Percentiles rank a stretch among this genome's conserved stretches.
Evolutionary conservation across 2,113 vertebrate genomes (phyloP).

Genomic region (Callipepla squamata): DNA sequence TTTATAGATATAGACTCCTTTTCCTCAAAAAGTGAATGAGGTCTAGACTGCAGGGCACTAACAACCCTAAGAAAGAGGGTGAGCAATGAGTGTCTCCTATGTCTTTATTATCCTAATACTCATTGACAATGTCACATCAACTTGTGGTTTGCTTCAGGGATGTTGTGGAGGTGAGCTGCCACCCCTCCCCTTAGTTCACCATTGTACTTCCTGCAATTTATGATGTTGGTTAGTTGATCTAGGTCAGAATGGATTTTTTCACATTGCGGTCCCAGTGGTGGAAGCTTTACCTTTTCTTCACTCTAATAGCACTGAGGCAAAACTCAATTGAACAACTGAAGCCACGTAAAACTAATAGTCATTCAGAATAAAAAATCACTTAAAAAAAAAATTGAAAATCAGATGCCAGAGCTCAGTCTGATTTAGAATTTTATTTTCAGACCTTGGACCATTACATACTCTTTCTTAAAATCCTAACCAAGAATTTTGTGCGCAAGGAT

Average conservation of each 20-base stretch:
- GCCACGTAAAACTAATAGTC: background rate
- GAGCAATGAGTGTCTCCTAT: background rate
- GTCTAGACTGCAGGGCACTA: background rate
- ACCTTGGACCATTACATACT: background rate
- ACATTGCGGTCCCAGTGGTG: background rate
- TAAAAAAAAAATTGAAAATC: background rate
- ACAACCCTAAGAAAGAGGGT: background rate
- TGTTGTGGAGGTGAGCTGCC: background rate
- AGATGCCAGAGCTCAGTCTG: background rate
- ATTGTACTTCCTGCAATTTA: accelerated
- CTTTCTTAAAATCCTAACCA: background rate
- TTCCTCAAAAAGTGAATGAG: background rate
- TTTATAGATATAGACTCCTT: background rate
- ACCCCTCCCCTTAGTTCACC: background rate
- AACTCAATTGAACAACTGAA: background rate
- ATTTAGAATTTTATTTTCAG: background rate
- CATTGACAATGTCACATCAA: background rate
- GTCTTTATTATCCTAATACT: background rate
- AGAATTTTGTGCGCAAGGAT: background rate
- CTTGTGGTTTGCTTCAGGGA: background rate
- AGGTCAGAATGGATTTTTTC: background rate
- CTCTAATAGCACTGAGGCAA: background rate
- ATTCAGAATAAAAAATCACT: background rate
- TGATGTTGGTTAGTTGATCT: background rate
- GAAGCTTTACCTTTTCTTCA: accelerated